phyloP scores from a whole-genome alignment of 2,888 invertebrate species.

The Myathropa florea region DNA sequence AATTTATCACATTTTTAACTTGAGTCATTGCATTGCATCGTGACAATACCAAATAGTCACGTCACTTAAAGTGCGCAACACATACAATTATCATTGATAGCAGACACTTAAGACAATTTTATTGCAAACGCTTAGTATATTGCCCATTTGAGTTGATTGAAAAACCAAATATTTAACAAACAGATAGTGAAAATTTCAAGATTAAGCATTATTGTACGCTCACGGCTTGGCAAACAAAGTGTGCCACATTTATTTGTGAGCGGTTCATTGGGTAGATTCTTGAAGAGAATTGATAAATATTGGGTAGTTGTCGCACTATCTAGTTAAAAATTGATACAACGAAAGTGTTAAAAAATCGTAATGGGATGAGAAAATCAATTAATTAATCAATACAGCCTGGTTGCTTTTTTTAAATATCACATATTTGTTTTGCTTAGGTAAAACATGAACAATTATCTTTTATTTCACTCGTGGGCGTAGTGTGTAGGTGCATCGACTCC shows the following conservation, averaged over 20 bases:
- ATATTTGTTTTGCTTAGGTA: too few relatives aligned
- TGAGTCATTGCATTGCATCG: constrained; percentile 7
- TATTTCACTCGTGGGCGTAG: too few relatives aligned
- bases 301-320: not conserved
- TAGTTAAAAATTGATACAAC: not conserved
- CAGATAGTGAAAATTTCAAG: constrained; percentile 43
- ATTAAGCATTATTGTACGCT: constrained; percentile 17
- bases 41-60: constrained; percentile 29
- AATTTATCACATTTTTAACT: not conserved
- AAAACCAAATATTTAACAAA: constrained; percentile 64
- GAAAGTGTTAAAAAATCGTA: too few relatives aligned
- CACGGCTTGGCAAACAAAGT: not conserved
- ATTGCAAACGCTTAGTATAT: constrained; percentile 44
- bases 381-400: too few relatives aligned
- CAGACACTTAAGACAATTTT: constrained; percentile 28
- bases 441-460: too few relatives aligned
- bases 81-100: constrained; percentile 30
- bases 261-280: too few relatives aligned
- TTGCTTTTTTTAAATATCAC: too few relatives aligned
- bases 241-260: not conserved
- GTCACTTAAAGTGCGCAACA: constrained; percentile 58
- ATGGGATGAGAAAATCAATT: too few relatives aligned
- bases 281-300: not conserved
- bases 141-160: constrained; percentile 47
- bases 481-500: too few relatives aligned